phyloP scores from a whole-genome alignment of 2,797 vertebrate genomes.

The Agapornis canus region DNA sequence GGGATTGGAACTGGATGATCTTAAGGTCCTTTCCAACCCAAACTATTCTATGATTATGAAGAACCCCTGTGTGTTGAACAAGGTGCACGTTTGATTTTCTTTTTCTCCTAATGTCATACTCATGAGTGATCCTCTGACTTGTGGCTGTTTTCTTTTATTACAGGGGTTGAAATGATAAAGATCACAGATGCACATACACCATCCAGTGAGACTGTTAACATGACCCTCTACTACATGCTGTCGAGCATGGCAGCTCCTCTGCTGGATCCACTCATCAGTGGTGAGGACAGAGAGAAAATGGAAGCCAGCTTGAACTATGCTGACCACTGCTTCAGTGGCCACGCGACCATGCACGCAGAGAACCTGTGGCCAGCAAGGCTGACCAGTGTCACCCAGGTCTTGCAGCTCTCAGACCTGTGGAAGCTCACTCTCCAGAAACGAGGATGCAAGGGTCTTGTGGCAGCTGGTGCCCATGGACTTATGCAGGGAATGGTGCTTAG shows the following conservation, averaged over 20 bases:
- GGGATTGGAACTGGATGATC: too few species aligned
- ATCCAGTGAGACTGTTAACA: conserved; percentile 91
- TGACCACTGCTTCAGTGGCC: conserved; percentile 96
- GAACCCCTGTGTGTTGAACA: not conserved
- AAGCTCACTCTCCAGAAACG: conserved; percentile 93
- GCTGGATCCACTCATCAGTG: conserved; percentile 79
- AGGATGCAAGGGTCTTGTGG: conserved; percentile 90
- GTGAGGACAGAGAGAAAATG: conserved; percentile 84
- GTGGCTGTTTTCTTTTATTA: not conserved
- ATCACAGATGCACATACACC: conserved; percentile 92
- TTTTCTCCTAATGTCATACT: not conserved
- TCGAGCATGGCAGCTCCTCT: conserved; percentile 86
- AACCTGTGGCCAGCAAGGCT: conserved; percentile 91
- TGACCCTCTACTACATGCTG: conserved; percentile 92
- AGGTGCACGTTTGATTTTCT: accelerated
- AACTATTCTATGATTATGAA: not conserved
- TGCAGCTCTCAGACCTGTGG: conserved; percentile 94
- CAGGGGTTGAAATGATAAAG: conserved; percentile 94
- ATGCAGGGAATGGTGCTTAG: conserved; percentile 96
- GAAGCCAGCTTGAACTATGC: conserved; percentile 92
- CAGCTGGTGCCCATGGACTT: conserved; percentile 88
- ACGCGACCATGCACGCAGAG: conserved; percentile 95
- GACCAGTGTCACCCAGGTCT: conserved; percentile 82
- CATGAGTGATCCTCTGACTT: not conserved
- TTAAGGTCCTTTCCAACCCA: too few species aligned